Conservation (phyloP, 1,140 invertebrate genomes). For the Drosophila nigromelanica region DNA sequence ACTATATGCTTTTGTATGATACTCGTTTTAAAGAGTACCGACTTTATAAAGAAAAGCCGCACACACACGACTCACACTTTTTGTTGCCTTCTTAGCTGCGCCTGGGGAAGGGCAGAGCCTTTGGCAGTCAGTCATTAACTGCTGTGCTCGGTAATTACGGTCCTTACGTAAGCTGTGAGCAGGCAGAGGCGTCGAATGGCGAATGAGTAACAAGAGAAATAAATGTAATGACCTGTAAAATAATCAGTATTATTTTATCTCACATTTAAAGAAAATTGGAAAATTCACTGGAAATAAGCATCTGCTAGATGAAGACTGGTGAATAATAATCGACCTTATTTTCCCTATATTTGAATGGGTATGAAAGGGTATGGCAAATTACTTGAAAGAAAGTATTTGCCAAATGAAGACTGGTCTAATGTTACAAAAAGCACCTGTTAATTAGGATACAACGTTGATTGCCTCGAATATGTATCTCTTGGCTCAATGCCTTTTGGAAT, state of each 20-base stretch:
- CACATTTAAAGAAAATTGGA: conserved; percentile 1
- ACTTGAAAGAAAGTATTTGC: no score
- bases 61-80: conserved; percentile 45
- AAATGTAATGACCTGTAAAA: conserved; percentile 27
- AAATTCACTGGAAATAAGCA: neutral
- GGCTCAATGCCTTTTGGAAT: neutral
- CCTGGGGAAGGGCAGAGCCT: neutral
- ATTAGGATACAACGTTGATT: conserved; percentile 4
- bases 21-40: no score
- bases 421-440: neutral
- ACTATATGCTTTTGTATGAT: no score
- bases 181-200: conserved; percentile 17
- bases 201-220: neutral
- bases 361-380: no score
- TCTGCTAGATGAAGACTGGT: no score
- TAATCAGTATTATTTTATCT: conserved; percentile 15
- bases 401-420: no score
- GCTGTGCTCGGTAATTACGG: conserved; percentile 29
- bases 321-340: no score
- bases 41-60: neutral
- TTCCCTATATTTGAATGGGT: no score
- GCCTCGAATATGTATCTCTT: conserved; percentile 5
- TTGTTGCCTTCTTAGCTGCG: conserved; percentile 34
- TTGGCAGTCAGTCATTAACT: conserved; percentile 42
- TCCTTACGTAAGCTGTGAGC: conserved; percentile 7